A percentile compares a stretch with the other conserved stretches of the same genome.
These are phyloP conservation scores for Heliconius erato DNA, from an alignment of 2,888 invertebrate genomes.

Conservation along the genomic window DNA sequence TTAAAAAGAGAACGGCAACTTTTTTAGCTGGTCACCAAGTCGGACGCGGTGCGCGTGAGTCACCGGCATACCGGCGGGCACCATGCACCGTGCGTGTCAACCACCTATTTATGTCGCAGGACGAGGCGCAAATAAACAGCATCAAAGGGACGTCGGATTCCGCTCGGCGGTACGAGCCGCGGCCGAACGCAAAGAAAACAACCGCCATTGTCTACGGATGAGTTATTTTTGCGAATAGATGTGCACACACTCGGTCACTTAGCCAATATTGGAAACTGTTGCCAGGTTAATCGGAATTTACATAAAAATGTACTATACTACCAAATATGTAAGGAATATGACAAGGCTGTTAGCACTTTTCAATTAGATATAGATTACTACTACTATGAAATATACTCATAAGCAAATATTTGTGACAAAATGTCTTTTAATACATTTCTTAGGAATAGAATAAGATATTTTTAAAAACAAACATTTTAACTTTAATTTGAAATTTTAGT, in stretches of 20 bases:
- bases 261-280: conserved; percentile 42
- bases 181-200: conserved; percentile 77
- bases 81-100: conserved; percentile 81
- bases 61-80: conserved; percentile 77
- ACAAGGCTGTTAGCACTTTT: neutral
- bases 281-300: conserved; percentile 34
- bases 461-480: too few relatives aligned
- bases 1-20: conserved; percentile 68
- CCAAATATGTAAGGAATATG: neutral
- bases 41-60: conserved; percentile 72
- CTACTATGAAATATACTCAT: too few relatives aligned
- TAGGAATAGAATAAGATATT: neutral
- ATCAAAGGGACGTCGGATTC: conserved; percentile 83
- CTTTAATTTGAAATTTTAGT: too few relatives aligned
- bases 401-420: neutral
- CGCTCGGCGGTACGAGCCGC: conserved; percentile 66
- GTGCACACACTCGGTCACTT: conserved; percentile 56
- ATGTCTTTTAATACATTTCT: too few relatives aligned
- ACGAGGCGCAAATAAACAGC: conserved; percentile 84
- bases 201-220: conserved; percentile 82
- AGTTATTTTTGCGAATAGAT: conserved; percentile 83
- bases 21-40: conserved; percentile 70
- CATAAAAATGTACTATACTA: conserved; percentile 7
- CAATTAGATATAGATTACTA: neutral
- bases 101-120: conserved; percentile 85